A percentile compares a stretch with the other conserved stretches of the same genome.
These are phyloP conservation scores for Hemistola chrysoprasaria DNA, from an alignment of 2,888 invertebrate species.

Conservation along the genomic window DNA sequence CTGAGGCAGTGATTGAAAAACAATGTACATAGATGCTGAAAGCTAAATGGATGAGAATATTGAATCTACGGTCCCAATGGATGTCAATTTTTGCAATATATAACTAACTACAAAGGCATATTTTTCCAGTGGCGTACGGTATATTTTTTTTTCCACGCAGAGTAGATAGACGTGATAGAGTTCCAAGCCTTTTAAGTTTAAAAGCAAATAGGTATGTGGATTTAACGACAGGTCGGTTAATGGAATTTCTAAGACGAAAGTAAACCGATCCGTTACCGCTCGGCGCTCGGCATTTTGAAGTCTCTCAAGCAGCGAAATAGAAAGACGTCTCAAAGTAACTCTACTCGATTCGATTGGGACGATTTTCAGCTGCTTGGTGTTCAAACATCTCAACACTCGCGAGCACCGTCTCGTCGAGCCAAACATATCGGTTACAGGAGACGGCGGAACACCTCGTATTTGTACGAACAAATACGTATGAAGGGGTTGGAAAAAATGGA, in stretches of 20 bases:
- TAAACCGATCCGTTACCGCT: conserved; percentile 14
- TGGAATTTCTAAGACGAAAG: conserved; percentile 3
- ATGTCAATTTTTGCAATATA: too few relatives aligned
- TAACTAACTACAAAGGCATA: too few relatives aligned
- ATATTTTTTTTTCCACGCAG: too few relatives aligned
- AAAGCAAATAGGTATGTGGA: background rate
- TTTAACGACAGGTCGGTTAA: background rate
- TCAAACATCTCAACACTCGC: conserved; percentile 52
- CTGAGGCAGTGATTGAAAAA: too few relatives aligned
- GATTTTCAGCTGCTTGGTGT: conserved; percentile 46
- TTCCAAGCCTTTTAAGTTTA: too few relatives aligned
- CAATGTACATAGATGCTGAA: too few relatives aligned
- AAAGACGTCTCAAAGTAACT: conserved; percentile 43
- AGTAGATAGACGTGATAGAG: too few relatives aligned
- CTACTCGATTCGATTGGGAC: conserved; percentile 64
- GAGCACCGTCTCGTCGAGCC: conserved; percentile 39
- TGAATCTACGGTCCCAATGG: too few relatives aligned
- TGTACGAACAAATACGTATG: conserved; percentile 58
- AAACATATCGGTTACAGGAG: conserved; percentile 73
- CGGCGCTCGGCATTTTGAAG: conserved; percentile 24
- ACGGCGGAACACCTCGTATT: conserved; percentile 64
- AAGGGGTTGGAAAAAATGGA: conserved; percentile 70
- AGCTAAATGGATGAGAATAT: too few relatives aligned
- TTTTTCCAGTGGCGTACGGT: too few relatives aligned
- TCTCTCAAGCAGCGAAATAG: conserved; percentile 20